phyloP scores from a whole-genome alignment of 2,797 vertebrate genomes.

The Cynopterus sphinx region DNA sequence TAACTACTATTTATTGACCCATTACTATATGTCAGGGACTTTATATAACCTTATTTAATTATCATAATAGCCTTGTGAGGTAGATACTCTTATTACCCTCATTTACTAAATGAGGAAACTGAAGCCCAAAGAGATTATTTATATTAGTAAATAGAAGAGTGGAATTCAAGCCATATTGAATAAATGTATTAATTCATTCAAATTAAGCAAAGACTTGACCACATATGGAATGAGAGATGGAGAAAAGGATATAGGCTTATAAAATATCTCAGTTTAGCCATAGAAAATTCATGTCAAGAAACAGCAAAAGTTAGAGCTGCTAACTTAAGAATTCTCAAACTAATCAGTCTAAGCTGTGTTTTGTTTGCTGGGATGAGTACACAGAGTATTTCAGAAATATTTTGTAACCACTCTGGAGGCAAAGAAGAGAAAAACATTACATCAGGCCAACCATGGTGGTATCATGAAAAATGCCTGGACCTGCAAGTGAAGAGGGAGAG shows the following conservation, averaged over 20 bases:
- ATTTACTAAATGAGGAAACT: neutral
- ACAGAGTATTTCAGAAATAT: constrained; percentile 50
- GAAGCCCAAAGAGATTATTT: neutral
- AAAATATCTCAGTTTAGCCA: constrained; percentile 30
- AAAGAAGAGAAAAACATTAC: constrained; percentile 53
- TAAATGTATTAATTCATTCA: neutral
- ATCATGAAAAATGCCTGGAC: neutral
- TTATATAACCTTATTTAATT: neutral
- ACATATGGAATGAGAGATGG: neutral
- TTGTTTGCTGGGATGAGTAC: neutral
- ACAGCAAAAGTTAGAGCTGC: neutral
- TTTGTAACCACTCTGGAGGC: constrained; percentile 2
- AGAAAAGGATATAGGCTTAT: neutral
- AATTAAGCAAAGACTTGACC: constrained; percentile 33
- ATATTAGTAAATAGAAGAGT: neutral
- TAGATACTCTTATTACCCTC: neutral
- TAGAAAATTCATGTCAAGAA: neutral
- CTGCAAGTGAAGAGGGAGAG: neutral
- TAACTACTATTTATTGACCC: neutral
- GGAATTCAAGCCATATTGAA: neutral
- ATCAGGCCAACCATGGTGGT: neutral
- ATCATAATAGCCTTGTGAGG: neutral
- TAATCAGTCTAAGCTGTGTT: constrained; percentile 28
- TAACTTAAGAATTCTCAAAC: constrained; percentile 34
- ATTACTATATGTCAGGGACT: neutral